These are phyloP conservation scores for Cirrhinus mrigala DNA, from an alignment of 2,797 vertebrate species.

Conservation along the genomic window DNA sequence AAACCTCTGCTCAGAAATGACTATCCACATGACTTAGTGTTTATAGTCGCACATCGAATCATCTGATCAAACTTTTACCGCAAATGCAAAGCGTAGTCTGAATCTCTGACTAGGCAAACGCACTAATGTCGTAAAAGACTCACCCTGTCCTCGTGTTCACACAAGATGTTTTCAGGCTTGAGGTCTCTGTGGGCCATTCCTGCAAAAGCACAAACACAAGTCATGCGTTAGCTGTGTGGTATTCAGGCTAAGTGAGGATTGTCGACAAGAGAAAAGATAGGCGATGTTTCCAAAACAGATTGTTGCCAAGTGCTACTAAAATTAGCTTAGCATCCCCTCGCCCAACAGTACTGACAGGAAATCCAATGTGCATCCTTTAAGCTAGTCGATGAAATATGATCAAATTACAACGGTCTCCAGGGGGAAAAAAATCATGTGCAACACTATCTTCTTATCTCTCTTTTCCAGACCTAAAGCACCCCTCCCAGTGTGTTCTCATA, in stretches of 20 bases:
- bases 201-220: constrained; percentile 62
- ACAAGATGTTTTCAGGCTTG: constrained; percentile 98
- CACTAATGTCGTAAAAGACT: constrained; percentile 55
- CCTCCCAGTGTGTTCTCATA: constrained; percentile 62
- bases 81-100: constrained; percentile 30
- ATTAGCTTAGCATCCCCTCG: constrained; percentile 26
- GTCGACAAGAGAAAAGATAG: neutral
- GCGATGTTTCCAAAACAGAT: constrained; percentile 51
- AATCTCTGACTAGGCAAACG: constrained; percentile 12
- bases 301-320: constrained; percentile 53
- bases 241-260: constrained; percentile 21
- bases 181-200: constrained; percentile 97
- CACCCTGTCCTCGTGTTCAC: constrained; percentile 91
- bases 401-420: neutral
- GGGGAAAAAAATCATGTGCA: too few relatives aligned
- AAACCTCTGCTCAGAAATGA: neutral
- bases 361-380: constrained; percentile 25
- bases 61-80: constrained; percentile 1
- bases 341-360: constrained; percentile 32
- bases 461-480: neutral
- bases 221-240: constrained; percentile 34
- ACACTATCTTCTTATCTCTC: constrained; percentile 2
- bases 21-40: neutral
- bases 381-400: constrained; percentile 29
- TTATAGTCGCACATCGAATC: constrained; percentile 6